These are phyloP conservation scores for Centropristis striata DNA, from an alignment of 2,113 vertebrate species.

Conservation along the genomic window DNA sequence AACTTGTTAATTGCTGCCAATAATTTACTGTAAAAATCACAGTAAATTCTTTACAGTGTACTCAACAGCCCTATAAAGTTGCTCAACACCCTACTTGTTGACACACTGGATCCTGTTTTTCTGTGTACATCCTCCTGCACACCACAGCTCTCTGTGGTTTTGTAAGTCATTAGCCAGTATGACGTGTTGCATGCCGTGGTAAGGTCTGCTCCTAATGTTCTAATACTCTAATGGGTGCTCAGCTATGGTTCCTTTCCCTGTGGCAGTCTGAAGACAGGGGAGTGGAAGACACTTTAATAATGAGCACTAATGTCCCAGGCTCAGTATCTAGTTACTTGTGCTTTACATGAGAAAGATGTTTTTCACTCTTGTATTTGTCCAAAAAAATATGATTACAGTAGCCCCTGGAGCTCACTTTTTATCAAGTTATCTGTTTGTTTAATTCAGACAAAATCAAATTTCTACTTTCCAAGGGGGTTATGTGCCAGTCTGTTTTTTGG, in stretches of 20 bases:
- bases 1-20: too few species aligned
- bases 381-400: too few species aligned
- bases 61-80: background rate
- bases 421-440: too few species aligned
- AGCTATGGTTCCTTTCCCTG: background rate
- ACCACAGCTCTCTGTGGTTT: constrained; percentile 12
- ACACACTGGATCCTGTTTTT: background rate
- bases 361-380: too few species aligned
- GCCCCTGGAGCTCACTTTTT: too few species aligned
- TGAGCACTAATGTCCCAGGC: background rate
- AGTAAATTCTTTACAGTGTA: too few species aligned
- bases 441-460: too few species aligned
- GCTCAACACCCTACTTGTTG: background rate
- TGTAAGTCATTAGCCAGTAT: background rate
- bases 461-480: too few species aligned
- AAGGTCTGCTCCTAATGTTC: background rate
- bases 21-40: too few species aligned
- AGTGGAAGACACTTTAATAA: background rate
- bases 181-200: background rate
- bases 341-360: too few species aligned
- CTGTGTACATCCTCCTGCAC: background rate
- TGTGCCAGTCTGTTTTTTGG: too few species aligned
- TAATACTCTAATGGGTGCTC: too few species aligned
- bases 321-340: constrained; percentile 16
- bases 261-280: background rate